These are phyloP conservation scores for Caloenas nicobarica DNA, from an alignment of 2,113 vertebrate genomes.

Conservation along the genomic window DNA sequence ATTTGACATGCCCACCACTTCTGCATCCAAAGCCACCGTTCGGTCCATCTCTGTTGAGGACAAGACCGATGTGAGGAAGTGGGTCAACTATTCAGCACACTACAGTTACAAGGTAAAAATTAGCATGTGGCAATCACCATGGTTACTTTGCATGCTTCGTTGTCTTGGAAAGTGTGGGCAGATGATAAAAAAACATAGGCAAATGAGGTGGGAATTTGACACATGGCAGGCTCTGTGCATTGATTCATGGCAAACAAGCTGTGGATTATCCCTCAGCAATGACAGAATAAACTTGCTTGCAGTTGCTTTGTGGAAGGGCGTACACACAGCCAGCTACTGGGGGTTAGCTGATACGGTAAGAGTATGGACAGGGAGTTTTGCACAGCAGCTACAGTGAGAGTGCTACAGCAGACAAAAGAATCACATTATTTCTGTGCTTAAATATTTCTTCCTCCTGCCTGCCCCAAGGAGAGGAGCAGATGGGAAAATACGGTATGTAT, in stretches of 20 bases:
- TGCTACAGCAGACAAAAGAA: not conserved
- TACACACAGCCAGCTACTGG: not conserved
- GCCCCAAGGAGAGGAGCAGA: slow-evolving; percentile 13
- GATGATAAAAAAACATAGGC: not conserved
- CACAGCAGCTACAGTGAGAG: not conserved
- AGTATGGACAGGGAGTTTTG: not conserved
- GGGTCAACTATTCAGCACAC: slow-evolving; percentile 89
- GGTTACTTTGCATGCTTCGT: not conserved
- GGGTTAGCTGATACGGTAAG: not conserved
- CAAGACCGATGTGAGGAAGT: slow-evolving; percentile 82
- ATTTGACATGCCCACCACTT: slow-evolving; percentile 87
- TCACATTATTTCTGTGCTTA: not conserved
- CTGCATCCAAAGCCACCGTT: slow-evolving; percentile 82
- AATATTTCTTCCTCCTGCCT: not conserved
- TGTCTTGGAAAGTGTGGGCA: not conserved
- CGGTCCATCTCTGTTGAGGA: slow-evolving; percentile 86
- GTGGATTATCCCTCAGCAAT: not conserved
- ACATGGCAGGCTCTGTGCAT: not conserved
- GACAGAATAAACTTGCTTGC: not conserved
- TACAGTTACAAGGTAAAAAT: slow-evolving; percentile 86
- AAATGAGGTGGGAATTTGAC: not conserved
- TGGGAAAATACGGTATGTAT: not conserved
- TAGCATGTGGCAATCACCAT: not conserved
- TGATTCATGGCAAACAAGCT: not conserved
- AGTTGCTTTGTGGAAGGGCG: not conserved